phyloP scores from a whole-genome alignment of 2,113 vertebrate genomes.

The Phoenicopterus ruber region DNA sequence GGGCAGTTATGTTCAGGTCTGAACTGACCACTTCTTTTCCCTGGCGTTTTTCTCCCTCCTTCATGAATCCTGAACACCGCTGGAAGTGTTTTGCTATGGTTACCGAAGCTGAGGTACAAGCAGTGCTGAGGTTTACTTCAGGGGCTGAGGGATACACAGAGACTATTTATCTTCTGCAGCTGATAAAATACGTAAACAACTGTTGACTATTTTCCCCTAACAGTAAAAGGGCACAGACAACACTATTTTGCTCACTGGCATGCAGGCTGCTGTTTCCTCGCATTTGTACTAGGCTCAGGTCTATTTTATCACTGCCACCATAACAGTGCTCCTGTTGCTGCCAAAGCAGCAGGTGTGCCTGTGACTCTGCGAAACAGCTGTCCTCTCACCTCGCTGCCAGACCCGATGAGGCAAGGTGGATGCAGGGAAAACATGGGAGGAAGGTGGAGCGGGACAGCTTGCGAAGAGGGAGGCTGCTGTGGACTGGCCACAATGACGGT shows the following conservation, averaged over 20 bases:
- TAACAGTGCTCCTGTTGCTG: neutral
- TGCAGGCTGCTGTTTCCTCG: neutral
- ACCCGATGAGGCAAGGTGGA: rapidly evolving
- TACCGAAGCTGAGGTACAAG: neutral
- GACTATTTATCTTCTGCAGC: neutral
- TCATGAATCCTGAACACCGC: neutral
- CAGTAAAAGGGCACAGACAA: neutral
- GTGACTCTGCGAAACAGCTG: neutral
- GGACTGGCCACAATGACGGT: neutral
- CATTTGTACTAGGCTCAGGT: neutral
- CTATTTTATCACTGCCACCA: neutral
- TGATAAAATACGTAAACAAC: neutral
- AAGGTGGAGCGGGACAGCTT: neutral
- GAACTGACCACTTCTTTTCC: neutral
- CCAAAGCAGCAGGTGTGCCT: neutral
- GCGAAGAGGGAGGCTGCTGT: neutral
- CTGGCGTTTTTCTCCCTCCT: neutral
- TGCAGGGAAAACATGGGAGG: neutral
- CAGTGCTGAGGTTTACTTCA: neutral
- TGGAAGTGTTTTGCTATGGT: neutral
- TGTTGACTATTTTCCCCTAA: neutral
- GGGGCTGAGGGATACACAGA: neutral
- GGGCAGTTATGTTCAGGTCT: neutral
- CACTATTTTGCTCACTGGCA: neutral
- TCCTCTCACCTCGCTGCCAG: rapidly evolving